Evolutionary conservation across 2,888 invertebrate genomes (phyloP).

Genomic region (Magallana nippona): DNA sequence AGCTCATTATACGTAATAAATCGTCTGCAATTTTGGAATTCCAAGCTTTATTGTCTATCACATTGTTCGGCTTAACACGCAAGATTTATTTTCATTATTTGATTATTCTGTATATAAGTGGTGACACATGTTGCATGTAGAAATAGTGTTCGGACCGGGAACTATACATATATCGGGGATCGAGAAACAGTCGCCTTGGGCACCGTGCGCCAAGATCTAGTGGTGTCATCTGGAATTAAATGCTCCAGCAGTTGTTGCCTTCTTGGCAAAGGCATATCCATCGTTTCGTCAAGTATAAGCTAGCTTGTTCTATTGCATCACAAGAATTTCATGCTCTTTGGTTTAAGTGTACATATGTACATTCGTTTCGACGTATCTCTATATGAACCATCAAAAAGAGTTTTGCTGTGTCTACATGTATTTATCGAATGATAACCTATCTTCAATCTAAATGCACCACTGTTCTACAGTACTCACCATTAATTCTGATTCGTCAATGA

Average conservation of each 20-base stretch:
- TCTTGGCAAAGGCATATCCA: too few relatives aligned
- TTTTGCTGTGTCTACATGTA: background rate
- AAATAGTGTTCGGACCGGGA: too few relatives aligned
- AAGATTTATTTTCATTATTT: too few relatives aligned
- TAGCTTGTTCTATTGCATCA: background rate
- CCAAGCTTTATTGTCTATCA: too few relatives aligned
- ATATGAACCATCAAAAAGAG: background rate
- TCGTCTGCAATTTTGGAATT: too few relatives aligned
- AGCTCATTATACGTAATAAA: too few relatives aligned
- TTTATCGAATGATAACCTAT: background rate
- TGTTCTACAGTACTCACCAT: background rate
- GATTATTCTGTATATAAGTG: too few relatives aligned
- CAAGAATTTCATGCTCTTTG: background rate
- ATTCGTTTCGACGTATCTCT: background rate
- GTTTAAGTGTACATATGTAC: background rate
- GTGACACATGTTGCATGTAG: too few relatives aligned
- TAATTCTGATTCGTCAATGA: slow-evolving; percentile 1
- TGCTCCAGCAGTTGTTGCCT: background rate
- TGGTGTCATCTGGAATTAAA: slow-evolving; percentile 10
- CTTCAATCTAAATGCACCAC: background rate
- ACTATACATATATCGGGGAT: too few relatives aligned
- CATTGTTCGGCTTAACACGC: too few relatives aligned
- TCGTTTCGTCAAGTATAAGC: too few relatives aligned
- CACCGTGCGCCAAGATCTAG: background rate
- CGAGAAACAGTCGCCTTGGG: background rate